Evolutionary conservation across 2,797 vertebrate genomes (phyloP).

Genomic region (Clarias laeviceps): DNA sequence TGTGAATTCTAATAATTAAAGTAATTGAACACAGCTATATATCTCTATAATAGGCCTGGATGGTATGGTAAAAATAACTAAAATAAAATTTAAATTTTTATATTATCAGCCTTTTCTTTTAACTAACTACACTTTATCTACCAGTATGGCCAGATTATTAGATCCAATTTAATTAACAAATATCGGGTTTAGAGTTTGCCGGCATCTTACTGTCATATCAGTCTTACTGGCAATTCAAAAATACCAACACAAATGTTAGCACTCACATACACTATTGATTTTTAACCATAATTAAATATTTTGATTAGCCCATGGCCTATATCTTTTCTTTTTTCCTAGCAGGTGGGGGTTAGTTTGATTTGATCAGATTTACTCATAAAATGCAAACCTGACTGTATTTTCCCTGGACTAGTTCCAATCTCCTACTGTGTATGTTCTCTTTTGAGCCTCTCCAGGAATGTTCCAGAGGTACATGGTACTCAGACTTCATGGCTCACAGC

Average conservation of each 20-base stretch:
- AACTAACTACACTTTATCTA: constrained; percentile 7
- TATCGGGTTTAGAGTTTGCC: background rate
- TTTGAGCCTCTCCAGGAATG: constrained; percentile 60
- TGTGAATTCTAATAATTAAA: background rate
- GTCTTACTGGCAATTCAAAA: background rate
- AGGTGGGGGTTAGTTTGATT: constrained; percentile 54
- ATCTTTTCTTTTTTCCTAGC: constrained; percentile 37
- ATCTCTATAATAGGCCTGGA: background rate
- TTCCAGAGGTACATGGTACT: constrained; percentile 48
- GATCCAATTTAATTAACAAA: background rate
- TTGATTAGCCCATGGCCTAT: constrained; percentile 37
- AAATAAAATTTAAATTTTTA: background rate
- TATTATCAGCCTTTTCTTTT: background rate
- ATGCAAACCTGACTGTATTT: constrained; percentile 59
- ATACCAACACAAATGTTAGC: constrained; percentile 40
- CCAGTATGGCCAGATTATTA: background rate
- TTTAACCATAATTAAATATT: constrained; percentile 46
- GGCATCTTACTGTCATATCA: background rate
- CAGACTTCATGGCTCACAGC: constrained; percentile 51
- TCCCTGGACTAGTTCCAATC: constrained; percentile 53
- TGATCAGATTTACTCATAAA: constrained; percentile 60
- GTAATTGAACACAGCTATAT: background rate
- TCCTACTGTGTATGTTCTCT: constrained; percentile 59
- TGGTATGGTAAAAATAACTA: background rate
- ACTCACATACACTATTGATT: constrained; percentile 37